Base-by-base conservation (phyloP, 2,797 vertebrate species). In the Knipowitschia caucasica region DNA sequence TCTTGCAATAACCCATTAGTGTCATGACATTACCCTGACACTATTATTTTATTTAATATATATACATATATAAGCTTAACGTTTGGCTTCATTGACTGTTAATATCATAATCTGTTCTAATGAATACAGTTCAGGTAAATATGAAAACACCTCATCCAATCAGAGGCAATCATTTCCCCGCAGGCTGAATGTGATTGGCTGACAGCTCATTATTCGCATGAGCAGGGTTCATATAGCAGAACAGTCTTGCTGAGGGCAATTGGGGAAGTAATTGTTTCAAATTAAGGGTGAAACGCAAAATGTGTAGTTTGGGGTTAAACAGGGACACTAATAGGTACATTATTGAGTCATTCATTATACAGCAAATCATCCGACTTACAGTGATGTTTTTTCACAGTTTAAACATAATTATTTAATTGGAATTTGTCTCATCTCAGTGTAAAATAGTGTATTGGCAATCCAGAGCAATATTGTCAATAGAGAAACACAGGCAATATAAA, bases 201-300 rank as follows among this genome's bases (percentile, higher is more conserved):
- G 66, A 72, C 66, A 72, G 61, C 61, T 77, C 53, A 76, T 80
- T 78, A 61, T 63, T 30, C 62, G 46, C 62, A 44, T 36, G 67
- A 56, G 36, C 71, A 50, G 40, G 43, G 30, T 39, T 66, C 59
- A 18, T 54, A 44, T 14, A 30, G 70, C 26, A 26, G 54, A 78
- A 78, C 71, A 29, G 71, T 67, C 66, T 79, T 55, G 52, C 69
- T 59, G 51, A 59, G 27, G 53, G 66, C 53, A 71, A 69, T 67
- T 59, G 20, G 23, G 51, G 50, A 30, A 7, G 50, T 50, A 67
- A 73, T 64, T 62, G 70, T 46, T 54, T 64, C 12, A 29, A 54
- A 43, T 59, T 64, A 9, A 29, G 43, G 54, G 3, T 46, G 56
- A 75, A 77, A 72, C 68, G 62, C 45, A 59, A 62, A 72, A 62